Conservation (phyloP, 2,797 vertebrate genomes). For the Notolabrus celidotus region DNA sequence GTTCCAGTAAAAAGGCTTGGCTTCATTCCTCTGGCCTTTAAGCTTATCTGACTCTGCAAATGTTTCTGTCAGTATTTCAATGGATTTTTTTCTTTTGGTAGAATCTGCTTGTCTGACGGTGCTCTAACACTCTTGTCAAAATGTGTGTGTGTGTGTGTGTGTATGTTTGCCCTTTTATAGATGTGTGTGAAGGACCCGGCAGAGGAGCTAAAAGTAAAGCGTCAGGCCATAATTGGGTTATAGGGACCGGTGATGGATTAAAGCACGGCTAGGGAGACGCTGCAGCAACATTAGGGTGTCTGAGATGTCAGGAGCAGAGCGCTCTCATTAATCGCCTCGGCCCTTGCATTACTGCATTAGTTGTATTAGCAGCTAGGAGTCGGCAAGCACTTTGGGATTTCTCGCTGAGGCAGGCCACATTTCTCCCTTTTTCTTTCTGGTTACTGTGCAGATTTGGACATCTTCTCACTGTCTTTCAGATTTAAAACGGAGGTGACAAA, state of each 20-base stretch:
- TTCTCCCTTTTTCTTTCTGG: slow-evolving; percentile 62
- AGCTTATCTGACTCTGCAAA: slow-evolving; percentile 22
- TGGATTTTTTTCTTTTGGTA: neutral
- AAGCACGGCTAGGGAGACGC: slow-evolving; percentile 85
- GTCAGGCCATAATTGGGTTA: slow-evolving; percentile 88
- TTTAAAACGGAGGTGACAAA: slow-evolving; percentile 18
- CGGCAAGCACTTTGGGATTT: slow-evolving; percentile 83
- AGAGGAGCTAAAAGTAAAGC: slow-evolving; percentile 85
- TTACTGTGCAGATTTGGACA: slow-evolving; percentile 46
- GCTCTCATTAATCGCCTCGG: slow-evolving; percentile 87
- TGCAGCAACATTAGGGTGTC: slow-evolving; percentile 88
- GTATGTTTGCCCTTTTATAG: slow-evolving; percentile 78
- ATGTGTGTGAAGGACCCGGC: slow-evolving; percentile 81
- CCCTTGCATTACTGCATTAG: slow-evolving; percentile 88
- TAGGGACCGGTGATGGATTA: slow-evolving; percentile 86
- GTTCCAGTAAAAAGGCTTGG: no score
- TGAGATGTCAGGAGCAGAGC: slow-evolving; percentile 87
- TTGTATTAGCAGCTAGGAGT: slow-evolving; percentile 89
- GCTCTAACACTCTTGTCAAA: slow-evolving; percentile 52
- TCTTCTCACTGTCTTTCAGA: slow-evolving; percentile 14
- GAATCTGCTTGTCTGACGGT: slow-evolving; percentile 57
- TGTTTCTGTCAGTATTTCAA: slow-evolving; percentile 6
- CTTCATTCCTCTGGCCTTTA: neutral
- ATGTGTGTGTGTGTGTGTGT: slow-evolving; percentile 42
- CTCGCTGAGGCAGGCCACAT: slow-evolving; percentile 76